Evolutionary conservation across 2,888 invertebrate genomes (phyloP), one percentile per base, ranked within the genome.

Genomic region (Colostygia pectinataria): DNA sequence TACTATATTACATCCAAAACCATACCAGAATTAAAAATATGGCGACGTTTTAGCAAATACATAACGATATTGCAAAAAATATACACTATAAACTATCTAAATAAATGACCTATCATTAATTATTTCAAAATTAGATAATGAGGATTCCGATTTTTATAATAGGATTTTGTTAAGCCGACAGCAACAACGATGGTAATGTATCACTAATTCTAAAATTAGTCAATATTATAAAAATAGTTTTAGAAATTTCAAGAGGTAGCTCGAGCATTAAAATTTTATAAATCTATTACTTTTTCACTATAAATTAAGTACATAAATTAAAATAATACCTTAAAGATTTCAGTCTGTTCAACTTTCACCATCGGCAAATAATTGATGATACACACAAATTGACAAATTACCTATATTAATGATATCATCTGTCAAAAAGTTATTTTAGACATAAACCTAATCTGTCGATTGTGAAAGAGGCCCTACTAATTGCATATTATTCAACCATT

Each of bases 161-260:
- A 52, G 52, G 52, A 52, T 46, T 38, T 50, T 36, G 27, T 14
- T 32, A 2, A 12, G 24, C 51, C 25, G 24, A 34, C 79, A 80
- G 81, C 78, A 49, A 61, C 68, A 71, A 63, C 73, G 74, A 79
- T 70, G 76, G 71, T 60, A 9, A 27, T 13, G 61, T 66, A 66
- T 69, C 47, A 70, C 72, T 77, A 78, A 74, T 68, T 56, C 72
- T 80, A 76, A 72, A 58, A 74, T 79, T 75, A 81, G 70, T 75
- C n/a, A n/a, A n/a, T 72, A 68, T 71, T 85, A 88, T 70, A 87
- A 84, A 86, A 85, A 86, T 86, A 88, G 71, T 75, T 83, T 83
- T 78, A 81, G 76, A 83, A 80, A 72, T 80, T 62, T 74, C 67
- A 71, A 86, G 88, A 87, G 86, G 88, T 88, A 87, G 87, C 80